Base-by-base conservation (phyloP, 92 coral and sea anemone genomes). In the Paragorgia papillata region DNA sequence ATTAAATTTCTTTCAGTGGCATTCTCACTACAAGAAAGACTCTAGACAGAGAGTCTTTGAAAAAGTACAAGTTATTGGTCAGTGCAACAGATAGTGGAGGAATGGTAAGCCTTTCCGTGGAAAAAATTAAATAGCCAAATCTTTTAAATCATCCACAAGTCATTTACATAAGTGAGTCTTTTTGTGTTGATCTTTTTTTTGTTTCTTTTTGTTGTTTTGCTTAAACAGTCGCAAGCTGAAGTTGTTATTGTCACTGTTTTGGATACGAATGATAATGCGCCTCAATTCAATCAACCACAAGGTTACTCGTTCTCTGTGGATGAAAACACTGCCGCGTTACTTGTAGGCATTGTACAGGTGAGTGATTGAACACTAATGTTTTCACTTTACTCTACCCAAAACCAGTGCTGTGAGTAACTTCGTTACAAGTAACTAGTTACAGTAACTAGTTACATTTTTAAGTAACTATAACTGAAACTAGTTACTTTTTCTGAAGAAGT, bases 21-120 rank as follows among this genome's bases (percentile, higher is more conserved):
- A 69, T 85, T 21, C 56, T 93, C 24, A 79, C 82, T 27, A 88
- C 94, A 18, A 85, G 80, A 31, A 87, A 84, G 75, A 35, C 68
- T 24, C 61, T 91, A 73, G 97, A 93, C 59, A 73, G 97, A 49
- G 97, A 93, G 70, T 61, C 88, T 12, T 69, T 79, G 31, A 48
- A 81, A 13, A 62, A 74, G 13, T 93, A 88, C 64, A 83, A 85
- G 22, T 83, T 93, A 25, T 83, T 85, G n/a, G 85, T 93, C 53
- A 89, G 83, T 53, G 94, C 97, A 8, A 91, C 87, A 25, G 97
- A 93, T 73, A 96, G 93, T 7, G 85, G 91, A 14, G 89, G 90
- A 58, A 93, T 88, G 91, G 97, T 88, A 13, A 14, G 97, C 62
- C 53, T n/a, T n/a, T n/a, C n/a, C n/a, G n/a, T n/a, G n/a, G n/a